phyloP scores from a whole-genome alignment of 2,888 invertebrate genomes.

The Selenia dentaria region DNA sequence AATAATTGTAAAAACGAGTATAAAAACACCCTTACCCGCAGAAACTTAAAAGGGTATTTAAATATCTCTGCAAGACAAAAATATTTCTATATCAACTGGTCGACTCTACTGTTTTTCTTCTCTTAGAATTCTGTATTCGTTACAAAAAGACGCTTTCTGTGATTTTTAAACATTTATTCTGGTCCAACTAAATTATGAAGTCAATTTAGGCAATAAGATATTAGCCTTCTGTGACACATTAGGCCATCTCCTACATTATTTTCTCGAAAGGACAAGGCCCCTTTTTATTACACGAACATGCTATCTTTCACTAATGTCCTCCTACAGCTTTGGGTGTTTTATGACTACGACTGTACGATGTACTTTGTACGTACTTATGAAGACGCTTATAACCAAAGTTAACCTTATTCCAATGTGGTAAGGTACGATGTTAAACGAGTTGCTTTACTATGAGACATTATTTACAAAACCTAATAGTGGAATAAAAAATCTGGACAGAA shows the following conservation, averaged over 20 bases:
- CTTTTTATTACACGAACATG: constrained; percentile 32
- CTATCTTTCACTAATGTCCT: constrained; percentile 34
- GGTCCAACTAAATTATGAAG: no score
- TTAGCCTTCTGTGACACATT: constrained; percentile 10
- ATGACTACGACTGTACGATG: constrained; percentile 17
- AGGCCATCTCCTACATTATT: constrained; percentile 23
- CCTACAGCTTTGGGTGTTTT: constrained; percentile 32
- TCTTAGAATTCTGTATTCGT: no score
- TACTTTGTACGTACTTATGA: not conserved
- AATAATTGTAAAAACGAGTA: no score
- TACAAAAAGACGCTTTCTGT: no score
- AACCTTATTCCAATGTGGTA: not conserved
- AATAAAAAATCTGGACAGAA: not conserved
- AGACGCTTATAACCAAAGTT: not conserved
- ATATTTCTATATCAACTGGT: no score
- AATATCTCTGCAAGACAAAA: no score
- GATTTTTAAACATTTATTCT: no score
- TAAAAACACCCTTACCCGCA: no score
- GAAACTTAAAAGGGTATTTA: no score
- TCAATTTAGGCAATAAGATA: not conserved
- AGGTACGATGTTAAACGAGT: not conserved
- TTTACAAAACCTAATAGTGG: not conserved
- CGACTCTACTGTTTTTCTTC: no score
- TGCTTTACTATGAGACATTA: not conserved
- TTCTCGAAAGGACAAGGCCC: constrained; percentile 21